phyloP scores from a whole-genome alignment of 92 coral and sea anemone genomes.

The Pocillopora grandis region DNA sequence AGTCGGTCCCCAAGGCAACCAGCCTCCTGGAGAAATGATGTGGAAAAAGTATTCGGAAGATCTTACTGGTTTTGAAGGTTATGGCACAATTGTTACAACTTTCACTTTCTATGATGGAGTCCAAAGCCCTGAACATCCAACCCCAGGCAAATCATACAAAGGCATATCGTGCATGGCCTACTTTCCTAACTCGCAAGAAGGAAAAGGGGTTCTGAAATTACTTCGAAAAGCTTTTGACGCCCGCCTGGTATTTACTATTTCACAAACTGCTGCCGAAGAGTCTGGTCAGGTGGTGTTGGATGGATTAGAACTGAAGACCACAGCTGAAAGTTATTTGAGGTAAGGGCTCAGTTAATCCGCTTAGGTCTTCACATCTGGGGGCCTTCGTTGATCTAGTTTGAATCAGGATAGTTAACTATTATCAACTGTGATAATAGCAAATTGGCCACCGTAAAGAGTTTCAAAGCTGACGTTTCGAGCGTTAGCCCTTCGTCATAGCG shows the following conservation, averaged over 20 bases:
- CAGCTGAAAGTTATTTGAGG: constrained; percentile 23
- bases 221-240: constrained; percentile 54
- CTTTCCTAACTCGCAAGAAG: constrained; percentile 52
- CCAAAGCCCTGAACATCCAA: constrained; percentile 54
- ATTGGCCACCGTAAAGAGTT: no score
- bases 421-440: no score
- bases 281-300: neutral
- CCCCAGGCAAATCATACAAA: constrained; percentile 38
- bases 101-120: constrained; percentile 47
- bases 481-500: no score
- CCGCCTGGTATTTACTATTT: constrained; percentile 44
- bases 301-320: constrained; percentile 26
- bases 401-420: no score
- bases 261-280: neutral
- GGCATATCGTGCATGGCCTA: constrained; percentile 29
- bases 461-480: no score
- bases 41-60: constrained; percentile 8
- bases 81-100: constrained; percentile 29
- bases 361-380: no score
- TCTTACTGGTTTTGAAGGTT: constrained; percentile 27
- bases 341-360: neutral
- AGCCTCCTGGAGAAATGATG: constrained; percentile 59
- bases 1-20: constrained; percentile 16
- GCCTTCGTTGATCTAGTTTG: no score
- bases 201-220: constrained; percentile 36